Base-by-base conservation (phyloP, 2,888 invertebrate species). In the Drosophila parthenogenetica region DNA sequence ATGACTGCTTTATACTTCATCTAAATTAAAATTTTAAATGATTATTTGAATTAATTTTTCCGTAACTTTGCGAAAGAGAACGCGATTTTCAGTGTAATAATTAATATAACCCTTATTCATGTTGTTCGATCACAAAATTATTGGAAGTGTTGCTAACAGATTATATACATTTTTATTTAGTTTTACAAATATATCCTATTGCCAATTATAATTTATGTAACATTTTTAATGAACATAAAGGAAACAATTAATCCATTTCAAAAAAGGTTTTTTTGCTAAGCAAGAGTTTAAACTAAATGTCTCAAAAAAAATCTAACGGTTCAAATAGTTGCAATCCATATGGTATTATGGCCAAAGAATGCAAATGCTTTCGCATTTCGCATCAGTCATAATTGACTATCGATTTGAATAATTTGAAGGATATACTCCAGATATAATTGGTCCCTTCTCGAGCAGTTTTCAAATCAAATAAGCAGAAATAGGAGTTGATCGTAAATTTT, bases 371-470 rank as follows among this genome's bases (percentile, higher is more conserved):
- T 68, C 13, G 8, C 70, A 79, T 87, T 88, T 84, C n/a, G n/a
- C n/a, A 86, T 82, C 79, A 77, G 77, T 81, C 77, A 80, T 86
- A 88, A 88, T 76, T 88, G 74, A 57, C 76, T 69, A 65, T 69
- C 80, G 79, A 81, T 82, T 80, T 79, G 72, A 75, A 73, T 78
- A 81, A 78, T 77, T 73, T 14, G 7, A 59, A 43, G 40, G 16
- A 49, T 48, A 54, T 32, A 55, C 46, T 43, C 29, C 53, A 55
- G 16, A 17, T 37, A 19, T 62, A 76, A 76, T 77, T 61, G 76
- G 73, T 45, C 54, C 39, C 5, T 39, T n/a, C 11, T n/a, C 32
- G 25, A 39, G 17, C 35, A 29, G 43, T 40, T 43, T 48, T 13
- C 32, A 62, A 62, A 40, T 40, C 35, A 46, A 32, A 58, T 22